phyloP scores from a whole-genome alignment of 2,888 invertebrate species.

The Leucoma salicis region DNA sequence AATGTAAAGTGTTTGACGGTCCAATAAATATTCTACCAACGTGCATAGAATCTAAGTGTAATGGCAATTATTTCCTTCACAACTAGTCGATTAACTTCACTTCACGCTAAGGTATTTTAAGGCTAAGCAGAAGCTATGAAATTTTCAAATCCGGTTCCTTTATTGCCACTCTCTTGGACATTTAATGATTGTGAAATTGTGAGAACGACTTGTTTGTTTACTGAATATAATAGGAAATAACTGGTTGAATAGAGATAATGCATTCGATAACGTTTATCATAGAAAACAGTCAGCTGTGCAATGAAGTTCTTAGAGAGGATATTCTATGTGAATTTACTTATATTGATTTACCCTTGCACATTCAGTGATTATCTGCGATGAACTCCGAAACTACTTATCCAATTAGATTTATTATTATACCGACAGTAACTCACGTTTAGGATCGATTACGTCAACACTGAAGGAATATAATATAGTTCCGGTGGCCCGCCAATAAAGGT shows the following conservation, averaged over 20 bases:
- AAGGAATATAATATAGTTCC: too few relatives aligned
- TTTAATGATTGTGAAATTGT: constrained; percentile 28
- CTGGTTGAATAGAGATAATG: constrained; percentile 27
- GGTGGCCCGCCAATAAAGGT: too few relatives aligned
- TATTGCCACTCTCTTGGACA: constrained; percentile 24
- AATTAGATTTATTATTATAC: too few relatives aligned
- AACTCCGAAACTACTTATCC: too few relatives aligned
- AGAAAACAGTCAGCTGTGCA: constrained; percentile 13
- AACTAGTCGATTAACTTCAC: constrained; percentile 36
- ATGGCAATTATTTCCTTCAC: constrained; percentile 44
- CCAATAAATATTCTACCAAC: constrained; percentile 25
- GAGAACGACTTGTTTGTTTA: constrained; percentile 22
- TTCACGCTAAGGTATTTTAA: constrained; percentile 39
- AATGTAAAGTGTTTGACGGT: constrained; percentile 11
- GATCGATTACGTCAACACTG: too few relatives aligned
- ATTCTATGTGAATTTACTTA: constrained; percentile 19
- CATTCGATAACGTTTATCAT: constrained; percentile 31
- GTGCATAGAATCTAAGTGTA: constrained; percentile 32
- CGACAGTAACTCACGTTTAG: too few relatives aligned
- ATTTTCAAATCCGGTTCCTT: constrained; percentile 38
- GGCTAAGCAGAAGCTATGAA: constrained; percentile 35
- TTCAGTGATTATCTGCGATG: too few relatives aligned
- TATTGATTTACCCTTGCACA: background rate
- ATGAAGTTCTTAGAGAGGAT: constrained; percentile 20
- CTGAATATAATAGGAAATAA: constrained; percentile 26